These are phyloP conservation scores for Heliothis peltigera DNA, from an alignment of 2,888 invertebrate species.

Conservation along the genomic window DNA sequence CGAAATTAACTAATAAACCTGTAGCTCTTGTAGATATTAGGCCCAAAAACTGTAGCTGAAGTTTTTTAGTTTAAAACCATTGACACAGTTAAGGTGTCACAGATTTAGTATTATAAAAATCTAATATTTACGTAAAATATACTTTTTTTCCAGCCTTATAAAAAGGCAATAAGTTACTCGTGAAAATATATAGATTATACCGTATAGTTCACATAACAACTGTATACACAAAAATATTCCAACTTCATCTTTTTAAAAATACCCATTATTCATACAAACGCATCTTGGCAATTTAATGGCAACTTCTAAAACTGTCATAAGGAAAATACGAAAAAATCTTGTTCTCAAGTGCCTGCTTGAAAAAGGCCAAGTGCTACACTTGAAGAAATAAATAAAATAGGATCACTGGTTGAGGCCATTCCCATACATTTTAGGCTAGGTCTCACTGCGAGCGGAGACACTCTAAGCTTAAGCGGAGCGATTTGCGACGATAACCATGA, in stretches of 20 bases:
- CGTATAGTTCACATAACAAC: background rate
- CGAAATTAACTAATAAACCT: too few relatives aligned
- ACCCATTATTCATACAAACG: conserved; percentile 38
- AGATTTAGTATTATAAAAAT: too few relatives aligned
- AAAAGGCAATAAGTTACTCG: too few relatives aligned
- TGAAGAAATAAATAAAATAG: conserved; percentile 51
- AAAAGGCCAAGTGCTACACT: conserved; percentile 52
- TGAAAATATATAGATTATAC: too few relatives aligned
- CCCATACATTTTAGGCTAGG: conserved; percentile 16
- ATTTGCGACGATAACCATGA: background rate
- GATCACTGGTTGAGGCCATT: conserved; percentile 37
- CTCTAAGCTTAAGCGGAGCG: conserved; percentile 22
- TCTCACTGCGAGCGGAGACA: conserved; percentile 22
- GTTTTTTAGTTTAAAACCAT: too few relatives aligned
- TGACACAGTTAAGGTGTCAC: too few relatives aligned
- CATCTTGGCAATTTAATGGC: conserved; percentile 41
- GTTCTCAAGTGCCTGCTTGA: conserved; percentile 30
- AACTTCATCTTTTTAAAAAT: conserved; percentile 21
- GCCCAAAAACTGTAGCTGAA: too few relatives aligned
- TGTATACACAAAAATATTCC: conserved; percentile 3
- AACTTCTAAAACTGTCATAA: conserved; percentile 40
- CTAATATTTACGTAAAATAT: too few relatives aligned
- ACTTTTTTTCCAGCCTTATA: too few relatives aligned
- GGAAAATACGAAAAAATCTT: conserved; percentile 43
- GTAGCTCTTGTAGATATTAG: too few relatives aligned